Base-by-base conservation (phyloP, 2,888 invertebrate genomes). In the Drosophila rubida region DNA sequence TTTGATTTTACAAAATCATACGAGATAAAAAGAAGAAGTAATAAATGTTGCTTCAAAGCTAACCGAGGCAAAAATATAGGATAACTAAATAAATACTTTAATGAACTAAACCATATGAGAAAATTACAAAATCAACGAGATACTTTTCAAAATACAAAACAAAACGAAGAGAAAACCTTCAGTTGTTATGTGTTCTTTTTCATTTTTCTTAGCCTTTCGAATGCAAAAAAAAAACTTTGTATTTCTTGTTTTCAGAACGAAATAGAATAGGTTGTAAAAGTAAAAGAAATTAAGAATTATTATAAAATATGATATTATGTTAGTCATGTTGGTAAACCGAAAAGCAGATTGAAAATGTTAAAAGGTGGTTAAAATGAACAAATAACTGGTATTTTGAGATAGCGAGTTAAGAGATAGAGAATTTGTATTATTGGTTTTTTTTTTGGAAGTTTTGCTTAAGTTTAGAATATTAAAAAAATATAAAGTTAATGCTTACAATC, bases 401-500 rank as follows among this genome's bases (percentile, higher is more conserved):
- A 86, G 86, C 86, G 84, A 82, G 82, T 86, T 76, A 71, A 73
- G 72, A 82, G 78, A 78, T 68, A 81, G 76, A 79, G 78, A 76
- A 61, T 62, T 75, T 71, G 66, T 80, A 58, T 73, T 63, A 48
- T 68, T 27, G n/a, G 4, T 25, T 57, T 32, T 51, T 45, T 60
- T 46, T 61, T 55, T 60, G 32, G 35, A 35, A 14, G 25, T 49
- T 71, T 66, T 81, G 64, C 77, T 82, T 85, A 79, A 81, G 79
- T 71, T 76, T 61, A 69, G 41, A 59, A 58, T 72, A 61, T 72
- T 65, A 76, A 69, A 69, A 79, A 84, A 84, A 70, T 80, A 84
- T 78, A 84, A 81, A 84, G 65, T 74, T 89, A 91, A 92, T 92
- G 92, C 92, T 92, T 92, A 92, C 92, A 92, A 92, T 92, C 92